Percentiles rank a stretch among this genome's conserved stretches.
These are phyloP conservation scores for Rynchops niger DNA, from an alignment of 2,113 vertebrate genomes.

Conservation along the genomic window DNA sequence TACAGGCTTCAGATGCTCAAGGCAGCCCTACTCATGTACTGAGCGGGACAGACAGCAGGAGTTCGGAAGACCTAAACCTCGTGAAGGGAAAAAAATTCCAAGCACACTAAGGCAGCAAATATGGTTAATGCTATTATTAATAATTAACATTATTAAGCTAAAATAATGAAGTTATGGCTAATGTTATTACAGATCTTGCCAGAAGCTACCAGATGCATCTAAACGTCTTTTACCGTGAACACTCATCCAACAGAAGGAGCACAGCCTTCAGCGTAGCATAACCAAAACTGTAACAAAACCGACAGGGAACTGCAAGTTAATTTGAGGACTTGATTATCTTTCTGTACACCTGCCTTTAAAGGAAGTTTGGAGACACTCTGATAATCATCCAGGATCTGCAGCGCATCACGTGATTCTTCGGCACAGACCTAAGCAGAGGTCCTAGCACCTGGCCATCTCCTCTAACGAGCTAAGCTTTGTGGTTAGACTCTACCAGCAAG, in stretches of 20 bases:
- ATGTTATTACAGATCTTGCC: neutral
- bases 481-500: neutral
- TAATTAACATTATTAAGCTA: neutral
- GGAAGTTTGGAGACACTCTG: neutral
- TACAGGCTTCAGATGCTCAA: neutral
- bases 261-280: neutral
- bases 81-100: neutral
- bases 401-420: neutral
- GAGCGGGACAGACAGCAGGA: neutral
- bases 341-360: neutral
- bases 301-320: neutral
- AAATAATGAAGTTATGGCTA: neutral
- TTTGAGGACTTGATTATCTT: neutral
- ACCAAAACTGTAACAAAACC: neutral
- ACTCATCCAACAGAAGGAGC: neutral
- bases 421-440: neutral
- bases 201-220: neutral
- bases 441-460: neutral
- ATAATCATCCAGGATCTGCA: neutral
- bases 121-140: neutral
- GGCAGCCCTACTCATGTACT: neutral
- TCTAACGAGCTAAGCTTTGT: neutral
- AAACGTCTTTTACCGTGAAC: neutral
- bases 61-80: neutral
- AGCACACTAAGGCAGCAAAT: neutral